These are phyloP conservation scores for Drosophila neocordata DNA, from an alignment of 1,140 invertebrate genomes.

Conservation along the genomic window DNA sequence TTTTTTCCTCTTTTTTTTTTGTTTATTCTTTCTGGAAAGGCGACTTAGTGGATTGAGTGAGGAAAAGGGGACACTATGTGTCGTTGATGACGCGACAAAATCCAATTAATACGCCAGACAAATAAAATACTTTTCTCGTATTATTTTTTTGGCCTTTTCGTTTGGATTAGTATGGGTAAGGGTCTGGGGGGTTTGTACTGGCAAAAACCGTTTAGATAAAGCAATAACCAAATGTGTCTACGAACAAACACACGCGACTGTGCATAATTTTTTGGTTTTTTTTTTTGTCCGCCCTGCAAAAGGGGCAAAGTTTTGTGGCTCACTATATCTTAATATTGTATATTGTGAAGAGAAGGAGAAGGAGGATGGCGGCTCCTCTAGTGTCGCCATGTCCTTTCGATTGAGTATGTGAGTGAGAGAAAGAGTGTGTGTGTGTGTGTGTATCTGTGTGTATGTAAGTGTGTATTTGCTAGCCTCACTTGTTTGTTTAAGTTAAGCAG, in stretches of 20 bases:
- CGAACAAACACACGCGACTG: conserved; percentile 61
- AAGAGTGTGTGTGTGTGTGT: not conserved
- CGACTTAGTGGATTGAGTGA: not conserved
- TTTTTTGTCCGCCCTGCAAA: not conserved
- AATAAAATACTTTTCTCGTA: conserved; percentile 56
- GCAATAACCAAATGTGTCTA: conserved; percentile 75
- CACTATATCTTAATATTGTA: conserved; percentile 62
- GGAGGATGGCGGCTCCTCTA: conserved; percentile 6
- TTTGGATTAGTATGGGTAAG: not conserved
- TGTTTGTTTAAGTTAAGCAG: conserved; percentile 79
- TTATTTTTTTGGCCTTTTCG: not conserved
- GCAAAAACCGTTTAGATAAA: conserved; percentile 73
- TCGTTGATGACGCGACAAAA: conserved; percentile 75
- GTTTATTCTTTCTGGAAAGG: not conserved
- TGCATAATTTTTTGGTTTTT: conserved; percentile 63
- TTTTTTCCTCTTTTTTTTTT: conserved; percentile 26
- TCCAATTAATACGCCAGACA: conserved; percentile 81
- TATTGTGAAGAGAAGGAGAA: not conserved
- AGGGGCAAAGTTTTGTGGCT: conserved; percentile 48
- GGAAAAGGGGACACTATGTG: not conserved
- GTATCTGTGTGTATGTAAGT: not conserved
- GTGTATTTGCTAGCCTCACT: conserved; percentile 39
- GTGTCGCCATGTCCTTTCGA: conserved; percentile 15
- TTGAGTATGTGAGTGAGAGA: conserved; percentile 11
- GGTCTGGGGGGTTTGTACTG: not conserved